Percentiles rank a stretch among this genome's conserved stretches.
These are phyloP conservation scores for Cynopterus sphinx DNA, from an alignment of 2,797 vertebrate species.

Conservation along the genomic window DNA sequence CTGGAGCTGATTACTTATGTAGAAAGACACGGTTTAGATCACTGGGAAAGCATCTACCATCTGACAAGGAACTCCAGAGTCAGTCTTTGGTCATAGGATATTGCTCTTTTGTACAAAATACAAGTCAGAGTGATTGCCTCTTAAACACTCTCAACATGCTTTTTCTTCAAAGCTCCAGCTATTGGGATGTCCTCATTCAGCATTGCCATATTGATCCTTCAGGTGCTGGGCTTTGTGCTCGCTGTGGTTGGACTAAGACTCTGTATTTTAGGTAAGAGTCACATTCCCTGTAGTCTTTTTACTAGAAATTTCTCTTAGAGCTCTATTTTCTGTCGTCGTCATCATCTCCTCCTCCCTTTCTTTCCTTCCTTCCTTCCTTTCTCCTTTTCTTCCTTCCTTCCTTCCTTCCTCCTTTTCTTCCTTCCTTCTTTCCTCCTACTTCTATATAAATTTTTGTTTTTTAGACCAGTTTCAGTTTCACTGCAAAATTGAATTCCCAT, in stretches of 20 bases:
- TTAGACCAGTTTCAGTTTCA: neutral
- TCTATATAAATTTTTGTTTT: neutral
- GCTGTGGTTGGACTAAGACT: conserved; percentile 83
- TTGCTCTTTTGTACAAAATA: neutral
- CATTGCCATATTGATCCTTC: conserved; percentile 78
- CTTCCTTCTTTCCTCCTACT: no score
- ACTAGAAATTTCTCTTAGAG: neutral
- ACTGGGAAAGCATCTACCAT: neutral
- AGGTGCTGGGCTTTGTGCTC: conserved; percentile 82
- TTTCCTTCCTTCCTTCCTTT: no score
- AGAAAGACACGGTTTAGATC: neutral
- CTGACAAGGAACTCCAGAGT: neutral
- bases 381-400: no score
- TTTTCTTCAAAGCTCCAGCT: conserved; percentile 68
- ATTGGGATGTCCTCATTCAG: conserved; percentile 72
- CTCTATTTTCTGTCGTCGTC: neutral
- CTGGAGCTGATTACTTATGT: neutral
- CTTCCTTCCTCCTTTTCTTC: no score
- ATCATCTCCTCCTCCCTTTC: no score
- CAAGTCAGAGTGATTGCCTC: neutral
- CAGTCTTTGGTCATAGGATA: neutral
- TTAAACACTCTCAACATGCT: neutral
- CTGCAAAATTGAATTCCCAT: neutral
- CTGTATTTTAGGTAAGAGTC: conserved; percentile 82
- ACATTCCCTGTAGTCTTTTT: neutral